Conservation (phyloP, 2,888 invertebrate genomes). For the Macrophya annulata region DNA sequence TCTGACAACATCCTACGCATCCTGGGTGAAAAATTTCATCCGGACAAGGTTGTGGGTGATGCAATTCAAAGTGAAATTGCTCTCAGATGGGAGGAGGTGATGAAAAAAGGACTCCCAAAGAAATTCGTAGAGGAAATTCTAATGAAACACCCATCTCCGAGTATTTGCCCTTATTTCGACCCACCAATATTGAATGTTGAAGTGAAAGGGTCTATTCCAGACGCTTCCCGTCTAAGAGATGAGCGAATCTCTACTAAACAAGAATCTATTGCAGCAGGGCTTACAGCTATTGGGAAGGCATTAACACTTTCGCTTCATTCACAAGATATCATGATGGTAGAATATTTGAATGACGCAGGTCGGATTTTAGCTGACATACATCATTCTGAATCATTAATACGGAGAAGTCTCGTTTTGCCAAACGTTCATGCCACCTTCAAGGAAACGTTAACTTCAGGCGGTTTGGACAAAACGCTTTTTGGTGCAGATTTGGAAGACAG, state of each 20-base stretch:
- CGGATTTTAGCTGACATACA: constrained; percentile 59
- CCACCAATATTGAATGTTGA: constrained; percentile 21
- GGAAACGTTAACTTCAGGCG: constrained; percentile 54
- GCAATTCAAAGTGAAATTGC: background rate
- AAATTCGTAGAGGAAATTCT: background rate
- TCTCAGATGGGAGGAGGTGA: constrained; percentile 21
- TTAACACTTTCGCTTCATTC: background rate
- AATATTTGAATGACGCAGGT: constrained; percentile 39
- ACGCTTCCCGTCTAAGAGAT: background rate
- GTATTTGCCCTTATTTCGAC: background rate
- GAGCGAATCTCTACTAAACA: constrained; percentile 42
- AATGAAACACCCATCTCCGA: background rate
- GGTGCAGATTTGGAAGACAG: constrained; percentile 16
- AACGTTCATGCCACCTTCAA: constrained; percentile 59
- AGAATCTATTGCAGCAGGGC: constrained; percentile 53
- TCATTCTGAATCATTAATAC: constrained; percentile 58
- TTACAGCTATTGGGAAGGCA: constrained; percentile 44
- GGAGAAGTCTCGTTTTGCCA: constrained; percentile 59
- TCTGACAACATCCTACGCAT: background rate
- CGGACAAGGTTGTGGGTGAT: constrained; percentile 1
- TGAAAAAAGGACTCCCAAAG: background rate
- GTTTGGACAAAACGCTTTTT: constrained; percentile 22
- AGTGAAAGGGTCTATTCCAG: background rate
- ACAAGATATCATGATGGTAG: background rate
- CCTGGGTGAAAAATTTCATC: background rate